These are phyloP conservation scores for Meriones unguiculatus DNA, from an alignment of 2,113 vertebrate genomes.

Conservation along the genomic window DNA sequence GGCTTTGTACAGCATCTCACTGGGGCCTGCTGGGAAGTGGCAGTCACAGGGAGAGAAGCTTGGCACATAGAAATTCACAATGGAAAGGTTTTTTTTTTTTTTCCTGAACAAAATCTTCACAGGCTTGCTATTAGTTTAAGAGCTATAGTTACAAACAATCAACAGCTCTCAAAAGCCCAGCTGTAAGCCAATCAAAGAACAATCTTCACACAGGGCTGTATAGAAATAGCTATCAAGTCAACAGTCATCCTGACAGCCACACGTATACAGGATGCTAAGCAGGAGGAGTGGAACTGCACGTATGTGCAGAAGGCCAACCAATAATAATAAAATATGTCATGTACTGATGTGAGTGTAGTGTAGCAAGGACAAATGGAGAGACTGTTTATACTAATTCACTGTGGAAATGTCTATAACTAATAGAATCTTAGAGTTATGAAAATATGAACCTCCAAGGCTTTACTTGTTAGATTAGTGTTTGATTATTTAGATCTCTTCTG, in stretches of 20 bases:
- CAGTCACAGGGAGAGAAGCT: not conserved
- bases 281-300: not conserved
- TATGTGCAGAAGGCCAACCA: not conserved
- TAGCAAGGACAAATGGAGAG: not conserved
- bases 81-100: not conserved
- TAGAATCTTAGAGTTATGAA: constrained; percentile 7
- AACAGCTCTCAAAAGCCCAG: constrained; percentile 20
- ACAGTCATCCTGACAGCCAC: not conserved
- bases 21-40: not conserved
- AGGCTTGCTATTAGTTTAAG: constrained; percentile 39
- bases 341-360: not conserved
- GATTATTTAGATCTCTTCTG: not conserved
- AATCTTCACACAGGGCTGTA: not conserved
- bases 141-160: constrained; percentile 21
- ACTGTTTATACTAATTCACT: not conserved
- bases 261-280: not conserved
- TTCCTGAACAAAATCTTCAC: constrained; percentile 17
- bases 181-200: constrained; percentile 32
- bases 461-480: not conserved
- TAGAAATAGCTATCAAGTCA: constrained; percentile 11
- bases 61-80: not conserved
- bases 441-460: not conserved
- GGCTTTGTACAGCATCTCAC: not conserved
- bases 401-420: not conserved
- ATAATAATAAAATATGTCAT: not conserved